Percentiles rank a stretch among this genome's conserved stretches.
phyloP scores from a whole-genome alignment of 2,797 vertebrate species.

The Dicrostonyx torquatus region DNA sequence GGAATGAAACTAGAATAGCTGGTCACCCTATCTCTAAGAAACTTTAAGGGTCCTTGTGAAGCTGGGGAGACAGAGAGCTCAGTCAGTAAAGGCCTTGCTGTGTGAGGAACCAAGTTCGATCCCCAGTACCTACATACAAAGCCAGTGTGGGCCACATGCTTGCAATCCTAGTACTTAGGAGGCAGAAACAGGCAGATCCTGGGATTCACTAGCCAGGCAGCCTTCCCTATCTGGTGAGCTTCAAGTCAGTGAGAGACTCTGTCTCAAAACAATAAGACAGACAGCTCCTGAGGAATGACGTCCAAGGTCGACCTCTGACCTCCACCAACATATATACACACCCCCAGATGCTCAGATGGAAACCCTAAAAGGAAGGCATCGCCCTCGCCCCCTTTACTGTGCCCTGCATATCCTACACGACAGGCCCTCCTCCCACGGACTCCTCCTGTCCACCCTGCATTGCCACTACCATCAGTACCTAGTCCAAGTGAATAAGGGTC shows the following conservation, averaged over 20 bases:
- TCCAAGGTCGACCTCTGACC: background rate
- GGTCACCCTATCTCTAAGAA: background rate
- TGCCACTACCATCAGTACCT: background rate
- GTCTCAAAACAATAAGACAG: background rate
- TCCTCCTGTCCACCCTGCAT: background rate
- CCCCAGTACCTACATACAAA: background rate
- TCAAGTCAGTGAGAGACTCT: background rate
- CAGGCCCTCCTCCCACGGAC: accelerated
- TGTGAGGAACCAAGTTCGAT: background rate
- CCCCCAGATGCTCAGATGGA: background rate
- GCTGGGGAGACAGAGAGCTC: background rate
- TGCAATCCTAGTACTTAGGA: background rate
- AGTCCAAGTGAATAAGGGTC: too few relatives aligned
- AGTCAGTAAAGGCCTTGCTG: background rate
- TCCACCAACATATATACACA: background rate
- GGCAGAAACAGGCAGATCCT: background rate
- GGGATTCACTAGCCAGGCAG: background rate
- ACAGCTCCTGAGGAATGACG: background rate
- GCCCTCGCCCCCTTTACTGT: background rate
- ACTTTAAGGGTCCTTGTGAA: too few relatives aligned
- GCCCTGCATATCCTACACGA: accelerated
- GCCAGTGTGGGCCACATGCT: background rate
- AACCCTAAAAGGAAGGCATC: background rate
- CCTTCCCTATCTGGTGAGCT: background rate
- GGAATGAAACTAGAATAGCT: background rate